Evolutionary conservation across 2,888 invertebrate genomes (phyloP), one percentile per base, ranked within the genome.

Genomic region (Mechanitis mazaeus): DNA sequence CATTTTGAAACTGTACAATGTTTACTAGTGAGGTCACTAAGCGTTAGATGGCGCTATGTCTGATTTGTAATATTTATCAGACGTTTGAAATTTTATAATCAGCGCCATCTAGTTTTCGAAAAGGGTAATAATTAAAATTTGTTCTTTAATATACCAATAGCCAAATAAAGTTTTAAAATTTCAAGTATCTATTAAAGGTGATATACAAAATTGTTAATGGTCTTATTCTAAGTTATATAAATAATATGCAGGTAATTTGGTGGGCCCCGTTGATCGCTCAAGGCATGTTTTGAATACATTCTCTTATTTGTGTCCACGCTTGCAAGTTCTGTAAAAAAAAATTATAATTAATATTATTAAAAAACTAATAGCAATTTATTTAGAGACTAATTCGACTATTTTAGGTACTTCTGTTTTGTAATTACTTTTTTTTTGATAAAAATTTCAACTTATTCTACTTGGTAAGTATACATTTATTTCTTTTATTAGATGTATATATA

Each of bases 281-380:
- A 71, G 93, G 93, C 91, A 94, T 94, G 78, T 92, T 93, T 79
- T 94, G 93, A 69, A 95, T 86, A 78, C 95, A 94, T 77, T 94
- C 93, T 73, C 93, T 92, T 72, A 95, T 94, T 85, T 95, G 94
- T 60, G 92, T 92, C 95, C 95, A 95, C 55, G 94, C 93, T 87
- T 94, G 94, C 54, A 95, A 84, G 68, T 94, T 94, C 94, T 95
- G 86, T 33, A 75, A 77, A 68, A 31, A 47, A 7, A 0, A 42
- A 42, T 42, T 42, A 9, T 42, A 42, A 31, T 50, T 9, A 50
- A 9, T 35, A 35, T 5, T 2, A 3, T 5, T 5, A 35, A 5
- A 2, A 2, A 35, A 2, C 3, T 35, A 1, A 35, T 35, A 2
- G 6, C 2, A 6, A 35, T 35, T 35, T 35, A 6, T 35, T 35